Base-by-base conservation (phyloP, 30 jellyfish, hydroid and myxozoan species). In the Hydra vulgaris region DNA sequence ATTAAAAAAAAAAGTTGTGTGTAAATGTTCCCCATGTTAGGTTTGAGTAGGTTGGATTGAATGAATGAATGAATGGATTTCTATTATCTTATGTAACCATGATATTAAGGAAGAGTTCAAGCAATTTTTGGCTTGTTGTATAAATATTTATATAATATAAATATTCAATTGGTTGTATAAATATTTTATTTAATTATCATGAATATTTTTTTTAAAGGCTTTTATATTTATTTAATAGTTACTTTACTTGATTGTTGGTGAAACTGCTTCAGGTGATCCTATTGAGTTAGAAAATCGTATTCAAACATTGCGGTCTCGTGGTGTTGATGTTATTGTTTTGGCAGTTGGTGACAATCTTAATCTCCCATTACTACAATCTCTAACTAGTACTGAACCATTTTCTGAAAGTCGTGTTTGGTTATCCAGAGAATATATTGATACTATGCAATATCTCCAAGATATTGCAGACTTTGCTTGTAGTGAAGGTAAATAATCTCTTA, bases 391-490 rank as follows among this genome's bases (percentile, higher is more conserved):
- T 74, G 90, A 74, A 25, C 83, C 23, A 76, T 75, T 22, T 56
- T 88, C 54, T 17, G 81, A 81, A 79, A 84, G 79, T 61, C 27
- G 94, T 22, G 95, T 90, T 27, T 80, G 86, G 79, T 79, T 90
- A n/a, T 89, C 89, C 61, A 90, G 86, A 76, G 18, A 87, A 54
- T 76, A 75, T 70, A 74, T 66, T 3, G 86, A 80, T 52, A 76
- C 86, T 88, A 72, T 85, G 53, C 97, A 90, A 73, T 90, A 85
- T 61, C 61, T 84, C 21, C 95, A 79, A 66, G 97, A 90, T 70
- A 66, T 90, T 22, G 85, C 88, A 16, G 95, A 81, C n/a, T n/a
- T n/a, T n/a, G n/a, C n/a, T n/a, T n/a, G n/a, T n/a, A n/a, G n/a
- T n/a, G n/a, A n/a, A n/a, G n/a, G n/a, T n/a, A n/a, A n/a, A n/a